Percentiles rank a stretch among this genome's conserved stretches.
These are phyloP conservation scores for Prosapia bicincta DNA, from an alignment of 2,888 invertebrate genomes.

Conservation along the genomic window DNA sequence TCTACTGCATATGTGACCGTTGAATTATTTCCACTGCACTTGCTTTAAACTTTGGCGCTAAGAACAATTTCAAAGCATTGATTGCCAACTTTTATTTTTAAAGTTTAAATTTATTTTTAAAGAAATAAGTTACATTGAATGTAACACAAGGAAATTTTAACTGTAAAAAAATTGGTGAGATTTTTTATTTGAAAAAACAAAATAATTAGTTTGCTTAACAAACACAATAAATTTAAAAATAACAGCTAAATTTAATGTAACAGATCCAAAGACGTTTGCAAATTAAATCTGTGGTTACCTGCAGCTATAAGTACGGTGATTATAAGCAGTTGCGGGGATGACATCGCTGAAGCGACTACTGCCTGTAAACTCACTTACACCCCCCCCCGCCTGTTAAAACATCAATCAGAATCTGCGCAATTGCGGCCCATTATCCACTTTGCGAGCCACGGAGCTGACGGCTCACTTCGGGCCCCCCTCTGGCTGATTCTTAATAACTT, in stretches of 20 bases:
- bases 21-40: too few species aligned
- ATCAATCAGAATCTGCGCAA: slow-evolving; percentile 1
- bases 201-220: too few species aligned
- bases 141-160: neutral
- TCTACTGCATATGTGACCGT: too few species aligned
- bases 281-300: too few species aligned
- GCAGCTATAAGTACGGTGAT: neutral
- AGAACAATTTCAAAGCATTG: neutral
- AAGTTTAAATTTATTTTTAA: too few species aligned
- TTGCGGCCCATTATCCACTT: neutral
- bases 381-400: neutral
- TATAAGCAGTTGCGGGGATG: neutral
- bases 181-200: too few species aligned
- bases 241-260: too few species aligned
- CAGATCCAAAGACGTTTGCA: too few species aligned
- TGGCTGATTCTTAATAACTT: too few species aligned
- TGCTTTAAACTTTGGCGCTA: too few species aligned
- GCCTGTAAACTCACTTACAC: neutral
- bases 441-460: neutral
- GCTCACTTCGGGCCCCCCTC: neutral
- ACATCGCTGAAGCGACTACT: neutral
- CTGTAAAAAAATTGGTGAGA: too few species aligned
- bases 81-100: neutral
- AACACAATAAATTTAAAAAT: too few species aligned
- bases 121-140: neutral